Percentiles rank a stretch among this genome's conserved stretches.
These are phyloP conservation scores for Poeciliopsis turneri DNA, from an alignment of 2,797 vertebrate genomes.

Conservation along the genomic window DNA sequence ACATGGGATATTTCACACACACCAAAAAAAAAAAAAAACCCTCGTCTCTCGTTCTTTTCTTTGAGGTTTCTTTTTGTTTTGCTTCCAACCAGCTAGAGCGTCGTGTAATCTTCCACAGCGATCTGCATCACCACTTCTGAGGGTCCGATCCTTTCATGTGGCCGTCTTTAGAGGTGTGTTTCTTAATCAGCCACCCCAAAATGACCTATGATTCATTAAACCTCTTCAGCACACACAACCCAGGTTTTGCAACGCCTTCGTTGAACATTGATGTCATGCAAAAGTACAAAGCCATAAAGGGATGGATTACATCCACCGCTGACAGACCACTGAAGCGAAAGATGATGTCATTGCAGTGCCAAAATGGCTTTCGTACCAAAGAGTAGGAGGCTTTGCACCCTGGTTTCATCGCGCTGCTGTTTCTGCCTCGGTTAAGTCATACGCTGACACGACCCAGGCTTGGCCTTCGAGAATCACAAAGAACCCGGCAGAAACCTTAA, in stretches of 20 bases:
- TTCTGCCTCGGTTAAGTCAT: neutral
- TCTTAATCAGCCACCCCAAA: neutral
- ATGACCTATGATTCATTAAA: conserved; percentile 11
- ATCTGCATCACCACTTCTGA: too few species aligned
- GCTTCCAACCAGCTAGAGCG: neutral
- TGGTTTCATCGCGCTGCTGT: neutral
- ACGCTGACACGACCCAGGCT: neutral
- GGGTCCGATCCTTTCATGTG: neutral
- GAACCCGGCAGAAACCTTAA: neutral
- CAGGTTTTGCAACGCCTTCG: neutral
- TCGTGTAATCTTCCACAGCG: neutral
- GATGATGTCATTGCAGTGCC: neutral
- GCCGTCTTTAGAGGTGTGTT: neutral
- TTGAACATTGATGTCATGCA: neutral
- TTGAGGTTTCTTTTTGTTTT: neutral
- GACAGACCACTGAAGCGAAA: neutral
- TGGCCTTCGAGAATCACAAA: neutral
- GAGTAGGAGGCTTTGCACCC: neutral
- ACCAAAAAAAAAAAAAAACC: neutral
- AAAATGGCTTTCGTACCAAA: neutral
- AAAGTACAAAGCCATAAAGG: neutral
- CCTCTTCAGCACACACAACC: too few species aligned
- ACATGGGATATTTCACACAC: conserved; percentile 12
- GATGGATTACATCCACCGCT: neutral
- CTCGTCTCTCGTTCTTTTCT: neutral